Evolutionary conservation across 2,113 vertebrate species (phyloP).

Genomic region (Potamarius usumacintae): DNA sequence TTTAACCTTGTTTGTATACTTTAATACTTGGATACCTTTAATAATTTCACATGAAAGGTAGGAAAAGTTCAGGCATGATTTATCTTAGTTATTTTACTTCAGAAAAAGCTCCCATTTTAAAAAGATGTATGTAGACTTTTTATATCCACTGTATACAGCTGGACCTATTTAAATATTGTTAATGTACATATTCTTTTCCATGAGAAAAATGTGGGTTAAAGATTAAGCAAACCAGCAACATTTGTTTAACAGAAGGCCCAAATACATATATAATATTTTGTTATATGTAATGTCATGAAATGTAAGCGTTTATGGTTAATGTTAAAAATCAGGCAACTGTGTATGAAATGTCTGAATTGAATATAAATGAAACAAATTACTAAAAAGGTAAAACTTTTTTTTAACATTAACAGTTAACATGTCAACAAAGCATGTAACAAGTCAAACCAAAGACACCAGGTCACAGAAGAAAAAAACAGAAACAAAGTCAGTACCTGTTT

Average conservation of each 20-base stretch:
- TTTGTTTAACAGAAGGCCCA: not conserved
- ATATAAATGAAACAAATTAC: not conserved
- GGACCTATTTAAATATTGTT: not conserved
- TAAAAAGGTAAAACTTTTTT: not conserved
- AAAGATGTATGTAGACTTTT: no score
- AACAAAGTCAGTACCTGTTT: slow-evolving; percentile 2
- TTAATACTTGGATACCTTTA: no score
- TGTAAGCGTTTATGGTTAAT: not conserved
- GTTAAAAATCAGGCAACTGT: not conserved
- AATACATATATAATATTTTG: not conserved
- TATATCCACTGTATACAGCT: not conserved
- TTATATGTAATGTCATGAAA: not conserved
- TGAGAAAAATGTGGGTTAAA: not conserved
- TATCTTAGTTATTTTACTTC: no score
- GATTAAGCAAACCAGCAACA: not conserved
- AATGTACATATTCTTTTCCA: not conserved
- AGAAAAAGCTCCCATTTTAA: no score
- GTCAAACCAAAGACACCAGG: not conserved
- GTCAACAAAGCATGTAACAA: not conserved
- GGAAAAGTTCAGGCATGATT: no score
- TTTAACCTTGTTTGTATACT: no score
- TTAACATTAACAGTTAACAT: not conserved
- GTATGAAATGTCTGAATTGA: not conserved
- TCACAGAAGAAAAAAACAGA: not conserved
- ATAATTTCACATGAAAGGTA: no score